Conservation (phyloP, 92 coral and sea anemone genomes). For the Pocillopora meandrina region DNA sequence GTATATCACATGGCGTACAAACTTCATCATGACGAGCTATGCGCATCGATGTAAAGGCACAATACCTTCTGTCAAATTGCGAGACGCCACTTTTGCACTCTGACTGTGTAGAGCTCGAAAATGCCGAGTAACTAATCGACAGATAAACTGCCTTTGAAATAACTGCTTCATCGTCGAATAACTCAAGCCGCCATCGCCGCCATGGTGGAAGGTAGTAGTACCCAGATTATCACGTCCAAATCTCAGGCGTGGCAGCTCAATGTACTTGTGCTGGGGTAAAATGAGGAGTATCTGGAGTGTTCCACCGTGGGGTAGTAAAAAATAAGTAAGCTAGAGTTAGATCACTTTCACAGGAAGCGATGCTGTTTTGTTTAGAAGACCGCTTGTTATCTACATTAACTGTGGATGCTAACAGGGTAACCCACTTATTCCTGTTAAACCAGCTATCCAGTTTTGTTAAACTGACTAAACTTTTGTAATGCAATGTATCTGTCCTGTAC, state of each 20-base stretch:
- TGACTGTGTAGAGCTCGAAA: background rate
- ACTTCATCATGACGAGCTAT: background rate
- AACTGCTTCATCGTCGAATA: background rate
- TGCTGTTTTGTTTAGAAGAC: too few species aligned
- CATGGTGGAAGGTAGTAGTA: background rate
- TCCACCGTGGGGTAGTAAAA: too few species aligned
- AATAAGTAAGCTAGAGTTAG: too few species aligned
- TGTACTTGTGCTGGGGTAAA: background rate
- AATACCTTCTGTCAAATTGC: slow-evolving; percentile 6
- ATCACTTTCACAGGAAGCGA: too few species aligned
- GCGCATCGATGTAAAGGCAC: background rate
- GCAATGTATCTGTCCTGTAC: too few species aligned
- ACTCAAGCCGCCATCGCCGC: slow-evolving; percentile 2
- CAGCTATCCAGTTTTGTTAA: too few species aligned
- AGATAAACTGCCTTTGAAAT: slow-evolving; percentile 21
- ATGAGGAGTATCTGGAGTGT: too few species aligned
- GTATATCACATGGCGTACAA: too few species aligned
- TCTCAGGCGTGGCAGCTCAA: slow-evolving; percentile 7
- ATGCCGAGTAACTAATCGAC: slow-evolving; percentile 2
- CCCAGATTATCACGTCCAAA: slow-evolving; percentile 3
- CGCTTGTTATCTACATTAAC: too few species aligned
- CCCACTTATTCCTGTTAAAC: too few species aligned
- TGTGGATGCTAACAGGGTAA: too few species aligned
- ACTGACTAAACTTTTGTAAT: too few species aligned
- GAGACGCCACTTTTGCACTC: background rate